Evolutionary conservation across 2,797 vertebrate genomes (phyloP).

Genomic region (Heliangelus exortis): DNA sequence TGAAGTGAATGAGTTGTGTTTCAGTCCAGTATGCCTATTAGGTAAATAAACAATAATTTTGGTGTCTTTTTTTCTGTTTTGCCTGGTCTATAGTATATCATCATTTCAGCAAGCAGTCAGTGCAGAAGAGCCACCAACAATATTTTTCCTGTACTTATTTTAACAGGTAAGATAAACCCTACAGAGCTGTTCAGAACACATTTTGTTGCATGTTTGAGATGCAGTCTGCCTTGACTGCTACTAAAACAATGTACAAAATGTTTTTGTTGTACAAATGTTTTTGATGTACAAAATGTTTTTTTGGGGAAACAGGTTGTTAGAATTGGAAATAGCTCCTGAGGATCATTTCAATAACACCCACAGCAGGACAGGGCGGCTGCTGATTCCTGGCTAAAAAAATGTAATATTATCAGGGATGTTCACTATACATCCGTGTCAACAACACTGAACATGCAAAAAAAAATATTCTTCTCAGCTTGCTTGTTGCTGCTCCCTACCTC

Average conservation of each 20-base stretch:
- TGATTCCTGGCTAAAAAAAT: conserved; percentile 7
- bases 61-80: not conserved
- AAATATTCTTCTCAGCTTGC: not conserved
- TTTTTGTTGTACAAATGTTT: not conserved
- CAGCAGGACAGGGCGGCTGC: not conserved
- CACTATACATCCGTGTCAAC: not conserved
- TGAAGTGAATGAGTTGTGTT: not conserved
- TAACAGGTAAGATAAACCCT: not conserved
- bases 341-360: not conserved
- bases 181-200: not conserved
- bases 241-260: not conserved
- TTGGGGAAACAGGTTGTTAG: not conserved
- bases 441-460: not conserved
- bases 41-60: not conserved
- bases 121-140: not conserved
- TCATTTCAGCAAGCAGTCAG: not conserved
- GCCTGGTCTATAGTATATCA: not conserved
- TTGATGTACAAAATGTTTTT: not conserved
- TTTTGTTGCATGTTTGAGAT: not conserved
- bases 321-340: not conserved
- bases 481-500: not conserved
- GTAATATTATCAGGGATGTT: not conserved
- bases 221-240: not conserved
- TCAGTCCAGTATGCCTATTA: not conserved
- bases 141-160: not conserved